Conservation (phyloP, 1,140 invertebrate genomes). For the Trialeurodes vaporariorum region DNA sequence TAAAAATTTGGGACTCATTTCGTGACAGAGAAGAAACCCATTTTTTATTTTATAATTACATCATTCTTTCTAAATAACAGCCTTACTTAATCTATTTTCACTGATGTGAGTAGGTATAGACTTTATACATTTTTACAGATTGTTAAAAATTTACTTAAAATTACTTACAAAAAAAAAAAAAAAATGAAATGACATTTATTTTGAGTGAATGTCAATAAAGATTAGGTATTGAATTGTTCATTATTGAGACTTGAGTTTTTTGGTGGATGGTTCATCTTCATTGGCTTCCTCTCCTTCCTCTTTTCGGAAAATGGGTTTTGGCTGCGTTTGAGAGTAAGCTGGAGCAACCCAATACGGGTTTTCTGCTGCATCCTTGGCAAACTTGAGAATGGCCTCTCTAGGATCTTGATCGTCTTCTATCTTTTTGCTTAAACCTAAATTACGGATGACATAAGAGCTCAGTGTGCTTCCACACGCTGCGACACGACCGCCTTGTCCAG, state of each 20-base stretch:
- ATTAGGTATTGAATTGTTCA: too few relatives aligned
- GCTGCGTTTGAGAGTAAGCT: conserved; percentile 46
- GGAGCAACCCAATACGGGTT: conserved; percentile 79
- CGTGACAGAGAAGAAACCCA: too few relatives aligned
- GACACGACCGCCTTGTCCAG: conserved; percentile 81
- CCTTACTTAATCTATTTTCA: too few relatives aligned
- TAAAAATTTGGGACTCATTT: too few relatives aligned
- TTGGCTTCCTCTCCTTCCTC: conserved; percentile 30
- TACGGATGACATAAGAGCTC: conserved; percentile 93
- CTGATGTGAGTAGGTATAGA: too few relatives aligned
- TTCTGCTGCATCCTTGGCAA: conserved; percentile 90
- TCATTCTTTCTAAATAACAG: too few relatives aligned
- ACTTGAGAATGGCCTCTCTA: conserved; percentile 89
- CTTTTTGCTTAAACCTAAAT: conserved; percentile 84
- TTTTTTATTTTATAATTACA: too few relatives aligned
- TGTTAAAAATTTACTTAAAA: too few relatives aligned
- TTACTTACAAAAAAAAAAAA: too few relatives aligned
- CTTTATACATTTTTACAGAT: too few relatives aligned
- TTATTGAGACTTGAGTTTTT: conserved; percentile 4
- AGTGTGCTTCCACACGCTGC: conserved; percentile 91
- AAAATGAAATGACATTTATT: too few relatives aligned
- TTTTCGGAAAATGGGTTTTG: conserved; percentile 41
- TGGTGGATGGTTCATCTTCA: conserved; percentile 10
- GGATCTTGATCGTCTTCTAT: conserved; percentile 95
- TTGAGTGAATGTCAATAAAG: too few relatives aligned